Conservation (phyloP, 2,888 invertebrate species). For the Gryllus longicercus region DNA sequence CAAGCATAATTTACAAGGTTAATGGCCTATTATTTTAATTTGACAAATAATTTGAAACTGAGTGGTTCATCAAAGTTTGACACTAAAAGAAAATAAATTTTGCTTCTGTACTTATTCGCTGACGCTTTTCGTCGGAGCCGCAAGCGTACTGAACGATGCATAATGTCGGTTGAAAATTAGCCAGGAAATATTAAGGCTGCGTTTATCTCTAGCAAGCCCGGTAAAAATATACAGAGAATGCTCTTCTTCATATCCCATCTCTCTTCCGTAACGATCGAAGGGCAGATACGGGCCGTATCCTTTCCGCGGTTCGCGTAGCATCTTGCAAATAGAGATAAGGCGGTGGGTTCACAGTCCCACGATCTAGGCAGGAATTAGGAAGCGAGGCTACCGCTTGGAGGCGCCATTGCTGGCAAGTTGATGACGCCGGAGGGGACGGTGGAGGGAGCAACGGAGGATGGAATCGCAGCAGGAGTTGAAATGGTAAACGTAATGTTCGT, state of each 20-base stretch:
- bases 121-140: too few species aligned
- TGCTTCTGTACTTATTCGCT: too few species aligned
- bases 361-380: constrained; percentile 3
- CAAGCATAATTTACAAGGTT: too few species aligned
- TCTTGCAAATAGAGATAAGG: neutral
- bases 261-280: constrained; percentile 17
- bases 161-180: too few species aligned
- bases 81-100: too few species aligned
- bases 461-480: neutral
- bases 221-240: neutral
- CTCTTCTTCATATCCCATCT: constrained; percentile 3
- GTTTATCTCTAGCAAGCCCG: constrained; percentile 4
- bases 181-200: neutral
- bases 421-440: neutral
- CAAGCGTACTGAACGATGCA: too few species aligned
- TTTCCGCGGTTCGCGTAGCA: neutral
- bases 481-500: too few species aligned
- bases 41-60: too few species aligned
- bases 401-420: neutral
- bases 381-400: neutral
- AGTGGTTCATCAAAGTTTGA: too few species aligned
- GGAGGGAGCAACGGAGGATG: neutral
- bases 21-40: too few species aligned
- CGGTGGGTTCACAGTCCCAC: neutral
- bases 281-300: neutral